Percentiles rank a stretch among this genome's conserved stretches.
Conservation (phyloP, 2,888 invertebrate species). For the Hirtodrosophila duncani region DNA sequence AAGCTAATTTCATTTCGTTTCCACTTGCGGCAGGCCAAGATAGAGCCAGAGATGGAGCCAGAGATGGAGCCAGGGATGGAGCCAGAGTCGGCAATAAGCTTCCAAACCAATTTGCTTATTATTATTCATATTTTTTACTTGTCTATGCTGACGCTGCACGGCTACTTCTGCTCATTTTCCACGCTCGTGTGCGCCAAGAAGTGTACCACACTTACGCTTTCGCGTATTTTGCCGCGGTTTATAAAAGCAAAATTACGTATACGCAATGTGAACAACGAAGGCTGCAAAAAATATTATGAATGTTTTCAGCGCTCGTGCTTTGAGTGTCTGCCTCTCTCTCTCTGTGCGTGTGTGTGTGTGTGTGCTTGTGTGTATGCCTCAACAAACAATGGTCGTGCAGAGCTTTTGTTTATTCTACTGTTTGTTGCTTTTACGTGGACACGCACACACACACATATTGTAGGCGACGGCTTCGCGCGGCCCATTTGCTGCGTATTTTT, state of each 20-base stretch:
- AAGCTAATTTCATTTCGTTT: constrained; percentile 66
- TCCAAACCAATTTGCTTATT: constrained; percentile 58
- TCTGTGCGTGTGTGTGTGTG: background rate
- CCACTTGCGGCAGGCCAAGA: constrained; percentile 2
- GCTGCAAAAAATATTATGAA: constrained; percentile 38
- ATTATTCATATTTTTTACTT: constrained; percentile 52
- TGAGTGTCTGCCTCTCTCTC: background rate
- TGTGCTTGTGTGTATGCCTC: constrained; percentile 22
- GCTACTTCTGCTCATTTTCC: too few relatives aligned
- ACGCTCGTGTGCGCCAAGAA: constrained; percentile 32
- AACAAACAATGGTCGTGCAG: constrained; percentile 60
- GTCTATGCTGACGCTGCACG: background rate
- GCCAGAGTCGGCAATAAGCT: too few relatives aligned
- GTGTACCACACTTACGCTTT: constrained; percentile 28
- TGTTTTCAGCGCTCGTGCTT: constrained; percentile 27
- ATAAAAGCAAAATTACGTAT: constrained; percentile 13
- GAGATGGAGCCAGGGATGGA: too few relatives aligned
- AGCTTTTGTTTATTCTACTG: constrained; percentile 59
- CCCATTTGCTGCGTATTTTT: too few relatives aligned
- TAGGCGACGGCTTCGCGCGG: too few relatives aligned
- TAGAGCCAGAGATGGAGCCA: too few relatives aligned
- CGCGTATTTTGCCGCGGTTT: constrained; percentile 3
- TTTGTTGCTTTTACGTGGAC: constrained; percentile 31
- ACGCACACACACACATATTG: constrained; percentile 7
- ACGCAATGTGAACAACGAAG: constrained; percentile 10